These are phyloP conservation scores for Mus spretus DNA, from an alignment of 2,797 vertebrate species.

Conservation along the genomic window DNA sequence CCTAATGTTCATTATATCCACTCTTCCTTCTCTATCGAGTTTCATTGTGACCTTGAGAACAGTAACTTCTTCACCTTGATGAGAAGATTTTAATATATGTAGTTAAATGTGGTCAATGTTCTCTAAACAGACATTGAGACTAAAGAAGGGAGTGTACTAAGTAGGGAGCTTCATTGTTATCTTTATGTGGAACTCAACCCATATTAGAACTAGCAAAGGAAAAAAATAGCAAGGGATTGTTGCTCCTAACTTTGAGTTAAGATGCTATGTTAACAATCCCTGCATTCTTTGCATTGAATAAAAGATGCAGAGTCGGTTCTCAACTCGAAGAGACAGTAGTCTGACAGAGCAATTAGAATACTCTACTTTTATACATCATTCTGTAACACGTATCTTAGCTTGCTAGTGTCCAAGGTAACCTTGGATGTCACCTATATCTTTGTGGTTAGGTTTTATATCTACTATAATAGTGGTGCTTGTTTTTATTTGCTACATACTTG, in stretches of 20 bases:
- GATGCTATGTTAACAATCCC: neutral
- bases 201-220: neutral
- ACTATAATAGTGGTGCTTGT: slow-evolving; percentile 16
- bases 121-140: neutral
- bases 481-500: slow-evolving; percentile 74
- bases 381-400: neutral
- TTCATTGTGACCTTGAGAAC: slow-evolving; percentile 51
- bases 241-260: neutral
- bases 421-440: slow-evolving; percentile 40
- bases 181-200: neutral
- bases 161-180: neutral
- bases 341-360: neutral
- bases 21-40: neutral
- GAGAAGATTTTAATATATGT: slow-evolving; percentile 30
- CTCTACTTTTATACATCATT: neutral
- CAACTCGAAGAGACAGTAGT: neutral
- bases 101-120: neutral
- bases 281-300: neutral
- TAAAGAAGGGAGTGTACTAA: neutral
- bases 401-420: slow-evolving; percentile 16
- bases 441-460: slow-evolving; percentile 43
- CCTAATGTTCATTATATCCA: neutral
- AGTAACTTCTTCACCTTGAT: neutral
- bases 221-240: neutral
- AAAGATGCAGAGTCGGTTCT: neutral